A percentile compares a stretch with the other conserved stretches of the same genome.
phyloP scores from a whole-genome alignment of 2,888 invertebrate genomes.

The Bellardia bayeri region DNA sequence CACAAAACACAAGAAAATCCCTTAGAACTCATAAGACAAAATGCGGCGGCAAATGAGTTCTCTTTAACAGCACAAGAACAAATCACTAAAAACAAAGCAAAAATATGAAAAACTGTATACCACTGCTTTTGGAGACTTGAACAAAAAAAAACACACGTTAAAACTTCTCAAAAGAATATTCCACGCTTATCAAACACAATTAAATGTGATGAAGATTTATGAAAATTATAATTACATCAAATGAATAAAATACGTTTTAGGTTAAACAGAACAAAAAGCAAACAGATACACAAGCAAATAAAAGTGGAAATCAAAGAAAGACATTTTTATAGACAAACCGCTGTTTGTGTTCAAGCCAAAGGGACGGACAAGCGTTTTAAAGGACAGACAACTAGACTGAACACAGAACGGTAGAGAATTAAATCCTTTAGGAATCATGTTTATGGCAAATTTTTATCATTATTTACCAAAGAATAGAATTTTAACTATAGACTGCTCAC shows the following conservation, averaged over 20 bases:
- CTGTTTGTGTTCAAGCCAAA: conserved; percentile 18
- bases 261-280: conserved; percentile 50
- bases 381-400: conserved; percentile 28
- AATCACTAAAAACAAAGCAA: conserved; percentile 16
- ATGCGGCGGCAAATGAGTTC: conserved; percentile 58
- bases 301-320: conserved; percentile 8
- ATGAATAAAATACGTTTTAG: conserved; percentile 66
- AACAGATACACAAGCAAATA: not conserved
- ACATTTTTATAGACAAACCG: conserved; percentile 32
- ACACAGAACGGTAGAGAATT: conserved; percentile 10
- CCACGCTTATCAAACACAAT: conserved; percentile 75
- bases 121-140: not conserved
- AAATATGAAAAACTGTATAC: conserved; percentile 47
- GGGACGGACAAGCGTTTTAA: conserved; percentile 10
- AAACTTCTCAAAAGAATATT: conserved; percentile 66
- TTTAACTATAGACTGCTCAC: too few relatives aligned
- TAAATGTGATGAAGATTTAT: conserved; percentile 75
- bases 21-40: conserved; percentile 64
- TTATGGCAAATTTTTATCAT: too few relatives aligned
- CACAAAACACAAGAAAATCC: conserved; percentile 67
- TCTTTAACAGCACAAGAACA: conserved; percentile 29
- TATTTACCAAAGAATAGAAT: too few relatives aligned
- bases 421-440: not conserved
- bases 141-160: not conserved
- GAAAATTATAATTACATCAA: conserved; percentile 74